Evolutionary conservation across 2,888 invertebrate species (phyloP), one percentile per base, ranked within the genome.

Genomic region (Balanococcus diminutus): DNA sequence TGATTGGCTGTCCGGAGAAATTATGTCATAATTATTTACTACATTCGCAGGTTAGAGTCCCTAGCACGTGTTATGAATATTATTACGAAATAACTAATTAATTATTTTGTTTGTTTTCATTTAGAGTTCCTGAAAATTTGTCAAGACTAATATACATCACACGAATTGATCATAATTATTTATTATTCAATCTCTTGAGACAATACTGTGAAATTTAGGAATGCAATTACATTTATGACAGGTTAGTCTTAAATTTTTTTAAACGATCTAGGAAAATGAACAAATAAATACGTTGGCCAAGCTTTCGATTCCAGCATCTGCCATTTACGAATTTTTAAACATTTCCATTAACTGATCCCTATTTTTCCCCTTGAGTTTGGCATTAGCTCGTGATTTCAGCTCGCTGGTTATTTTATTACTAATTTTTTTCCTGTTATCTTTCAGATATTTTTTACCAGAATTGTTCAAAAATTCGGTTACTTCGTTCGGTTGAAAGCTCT

Each of bases 371-470:
- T 19, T 75, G 4, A 85, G 85, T 51, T 85, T 85, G 3, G 85
- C 79, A 79, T 85, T 85, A 16, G 51, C 75, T 42, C 85, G 85
- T 19, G 36, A 8, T 85, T 46, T 85, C 51, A 85, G 11, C 51
- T 85, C 85, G 22, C 19, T 31, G 9, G 85, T 46, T n/a, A 85
- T n/a, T 5, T 75, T 72, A 0, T 39, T 6, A 31, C 85, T 75
- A 16, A 85, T 31, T 75, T 85, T 85, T 46, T 85, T 46, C 19
- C 79, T 85, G 46, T 85, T 75, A 9, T 85, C 85, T 75, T 75
- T 72, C 79, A 85, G 32, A n/a, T 85, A 85, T n/a, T 85, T 85
- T 42, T 67, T 85, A 16, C 67, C 85, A n/a, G 79, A 46, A 14
- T 75, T 28, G 72, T 79, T 75, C 19, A 85, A 19, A 42, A 85